Evolutionary conservation across 53 echinoderm and acorn worm genomes (phyloP).

Genomic region (Temnopleurus reevesii): DNA sequence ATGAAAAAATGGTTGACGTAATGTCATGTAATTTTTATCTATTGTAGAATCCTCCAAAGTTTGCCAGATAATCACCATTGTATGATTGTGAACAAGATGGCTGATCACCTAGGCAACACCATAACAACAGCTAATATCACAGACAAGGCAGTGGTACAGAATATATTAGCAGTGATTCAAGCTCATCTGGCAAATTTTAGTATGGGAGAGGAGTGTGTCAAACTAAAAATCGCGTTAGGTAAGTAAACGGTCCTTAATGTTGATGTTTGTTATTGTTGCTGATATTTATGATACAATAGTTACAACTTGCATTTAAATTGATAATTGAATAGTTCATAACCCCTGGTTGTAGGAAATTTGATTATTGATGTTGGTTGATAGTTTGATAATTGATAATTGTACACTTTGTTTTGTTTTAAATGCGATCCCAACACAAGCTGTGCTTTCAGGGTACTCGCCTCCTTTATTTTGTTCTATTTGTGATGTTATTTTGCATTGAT

Average conservation of each 20-base stretch:
- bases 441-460: too few species aligned
- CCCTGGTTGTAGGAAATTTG: background rate
- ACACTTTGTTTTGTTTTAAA: background rate
- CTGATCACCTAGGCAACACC: conserved; percentile 20
- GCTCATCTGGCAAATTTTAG: conserved; percentile 78
- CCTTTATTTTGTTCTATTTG: too few species aligned
- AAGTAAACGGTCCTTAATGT: background rate
- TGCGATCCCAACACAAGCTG: too few species aligned
- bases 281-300: background rate
- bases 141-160: conserved; percentile 12
- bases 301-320: background rate
- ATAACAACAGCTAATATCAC: background rate
- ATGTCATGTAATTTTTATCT: background rate
- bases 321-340: background rate
- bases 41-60: conserved; percentile 72
- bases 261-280: background rate
- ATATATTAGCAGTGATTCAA: conserved; percentile 53
- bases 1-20: background rate
- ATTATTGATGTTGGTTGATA: background rate
- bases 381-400: background rate
- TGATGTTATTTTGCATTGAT: too few species aligned
- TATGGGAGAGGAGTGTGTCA: conserved; percentile 66
- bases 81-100: conserved; percentile 23
- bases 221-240: conserved; percentile 60
- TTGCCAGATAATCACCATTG: conserved; percentile 49